Base-by-base conservation (phyloP, 2,888 invertebrate genomes). In the Allacma fusca region DNA sequence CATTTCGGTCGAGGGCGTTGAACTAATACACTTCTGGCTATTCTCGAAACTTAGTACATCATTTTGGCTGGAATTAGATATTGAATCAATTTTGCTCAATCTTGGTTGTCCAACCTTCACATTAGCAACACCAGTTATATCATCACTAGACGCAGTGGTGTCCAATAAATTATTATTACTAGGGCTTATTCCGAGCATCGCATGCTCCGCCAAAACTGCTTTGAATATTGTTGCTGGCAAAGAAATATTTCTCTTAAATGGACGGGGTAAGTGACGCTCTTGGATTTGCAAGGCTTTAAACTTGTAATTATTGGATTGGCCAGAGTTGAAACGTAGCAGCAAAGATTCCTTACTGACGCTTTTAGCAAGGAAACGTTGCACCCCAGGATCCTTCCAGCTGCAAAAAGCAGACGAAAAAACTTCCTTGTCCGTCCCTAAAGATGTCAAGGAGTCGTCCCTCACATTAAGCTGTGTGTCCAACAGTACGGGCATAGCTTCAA, bases 401-500 rank as follows among this genome's bases (percentile, higher is more conserved):
- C 59, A 62, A 4, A 29, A 24, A 9, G 62, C 23, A 9, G 24
- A 12, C 23, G 21, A 12, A 13, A 13, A 13, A 1, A 2, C 62
- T 9, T 62, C 62, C 23, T 62, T 21, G 1, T n/a, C n/a, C 4
- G 50, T n/a, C 23, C 2, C 1, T 7, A 62, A 7, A 13, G 62
- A 62, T 7, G 62, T 24, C 24, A 62, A 24, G 62, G 62, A 62
- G 12, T 64, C 70, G 21, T 59, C 40, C 26, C 43, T 62, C 0
- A 73, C 12, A 67, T 73, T 73, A 2, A 62, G 24, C 34, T 65
- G 26, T 4, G 81, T 81, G 70, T 83, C 81, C 23, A 83, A 76
- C 2, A 82, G 81, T n/a, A 83, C 80, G 7, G 83, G 81, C 78
- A 83, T 80, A 0, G 82, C 79, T 28, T 83, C 83, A 40, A 83